Percentiles rank a stretch among this genome's conserved stretches.
Conservation (phyloP, 2,888 invertebrate species). For the Cephalotes varians region DNA sequence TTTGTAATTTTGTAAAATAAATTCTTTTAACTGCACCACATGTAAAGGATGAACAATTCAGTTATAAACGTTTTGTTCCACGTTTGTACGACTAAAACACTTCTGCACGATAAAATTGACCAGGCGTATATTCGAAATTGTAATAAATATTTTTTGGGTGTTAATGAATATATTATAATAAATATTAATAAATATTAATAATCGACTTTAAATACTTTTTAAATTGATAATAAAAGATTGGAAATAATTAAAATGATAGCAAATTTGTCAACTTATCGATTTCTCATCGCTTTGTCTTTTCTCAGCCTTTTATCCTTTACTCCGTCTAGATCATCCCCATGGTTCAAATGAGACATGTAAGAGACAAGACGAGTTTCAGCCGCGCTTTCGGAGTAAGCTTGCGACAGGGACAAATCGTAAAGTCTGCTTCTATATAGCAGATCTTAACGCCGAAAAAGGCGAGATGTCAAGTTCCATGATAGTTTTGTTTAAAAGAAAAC, state of each 20-base stretch:
- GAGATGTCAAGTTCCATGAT: constrained; percentile 9
- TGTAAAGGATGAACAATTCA: not conserved
- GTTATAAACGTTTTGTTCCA: not conserved
- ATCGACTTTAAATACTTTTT: not conserved
- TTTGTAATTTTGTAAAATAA: constrained; percentile 19
- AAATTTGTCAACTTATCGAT: constrained; percentile 1
- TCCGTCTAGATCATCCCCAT: not conserved
- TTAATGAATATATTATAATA: not conserved
- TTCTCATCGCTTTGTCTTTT: constrained; percentile 20
- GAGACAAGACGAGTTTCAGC: constrained; percentile 33
- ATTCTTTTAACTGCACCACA: not conserved
- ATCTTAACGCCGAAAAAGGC: constrained; percentile 33
- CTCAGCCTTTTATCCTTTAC: no score
- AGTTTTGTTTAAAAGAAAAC: constrained; percentile 18
- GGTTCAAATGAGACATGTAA: constrained; percentile 34
- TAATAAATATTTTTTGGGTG: not conserved
- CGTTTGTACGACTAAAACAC: not conserved
- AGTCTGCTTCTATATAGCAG: constrained; percentile 20
- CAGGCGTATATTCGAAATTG: not conserved
- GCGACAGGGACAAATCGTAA: constrained; percentile 43
- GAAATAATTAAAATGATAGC: not conserved
- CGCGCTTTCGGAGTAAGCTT: not conserved
- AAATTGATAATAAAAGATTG: not conserved
- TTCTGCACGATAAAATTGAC: not conserved
- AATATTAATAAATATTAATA: not conserved